Base-by-base conservation (phyloP, 2,113 vertebrate species). In the Pseudorasbora parva region DNA sequence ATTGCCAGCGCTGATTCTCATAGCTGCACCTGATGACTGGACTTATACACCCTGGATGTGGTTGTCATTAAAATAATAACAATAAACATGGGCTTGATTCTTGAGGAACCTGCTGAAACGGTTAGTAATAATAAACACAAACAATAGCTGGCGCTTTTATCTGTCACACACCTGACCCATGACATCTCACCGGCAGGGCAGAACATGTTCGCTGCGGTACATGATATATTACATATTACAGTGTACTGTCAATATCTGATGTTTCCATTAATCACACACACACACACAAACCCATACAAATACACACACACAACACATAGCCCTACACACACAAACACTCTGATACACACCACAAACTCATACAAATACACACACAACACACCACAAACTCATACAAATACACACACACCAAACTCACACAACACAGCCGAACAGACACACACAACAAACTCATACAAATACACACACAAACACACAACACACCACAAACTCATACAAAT, bases 151-250 rank as follows among this genome's bases (percentile, higher is more conserved):
- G 30, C 11, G 15, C 33, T 10, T 30, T 23, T 12, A 75, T 62
- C 43, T 45, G n/a, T n/a, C n/a, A n/a, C 12, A 23, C 64, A 21
- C 15, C 66, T 73, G 47, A 8, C 60, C 60, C 17, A 15, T 10
- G 14, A 68, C 19, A 69, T 47, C 25, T 47, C 27, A 25, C 56
- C 27, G 71, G 10, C 64, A 45, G 5, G 57, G 41, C 69, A 82
- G 69, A 33, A 12, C 81, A 19, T 82, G 23, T 47, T 43, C 59
- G 68, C 25, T 47, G 30, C 33, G 78, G 33, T 37, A 14, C 68
- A 11, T 8, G 33, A 82, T 54, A 59, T 57, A n/a, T n/a, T 21
- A 43, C 17, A 19, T 43, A 82, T 49, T 25, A 45, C 4, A 4
- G 69, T 74, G 81, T 74, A 30, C 54, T 57, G 30, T 19, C 6